A percentile compares a stretch with the other conserved stretches of the same genome.
phyloP scores from a whole-genome alignment of 1,140 invertebrate species.

The Drosophila tsacasi region DNA sequence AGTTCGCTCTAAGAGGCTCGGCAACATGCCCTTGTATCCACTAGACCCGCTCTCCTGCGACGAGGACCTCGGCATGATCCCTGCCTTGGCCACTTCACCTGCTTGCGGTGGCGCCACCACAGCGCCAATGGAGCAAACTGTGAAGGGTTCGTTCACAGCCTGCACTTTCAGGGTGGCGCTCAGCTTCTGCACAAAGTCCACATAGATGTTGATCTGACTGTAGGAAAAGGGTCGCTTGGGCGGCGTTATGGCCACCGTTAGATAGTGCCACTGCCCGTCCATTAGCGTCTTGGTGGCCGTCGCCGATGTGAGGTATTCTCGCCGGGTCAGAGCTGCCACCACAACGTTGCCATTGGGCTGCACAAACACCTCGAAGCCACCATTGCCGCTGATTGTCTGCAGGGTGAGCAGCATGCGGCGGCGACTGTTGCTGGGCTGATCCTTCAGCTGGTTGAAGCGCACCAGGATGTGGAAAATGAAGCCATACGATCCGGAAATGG shows the following conservation, averaged over 20 bases:
- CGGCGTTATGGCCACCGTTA: conserved; percentile 87
- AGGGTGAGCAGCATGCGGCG: conserved; percentile 86
- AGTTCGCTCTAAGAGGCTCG: conserved; percentile 81
- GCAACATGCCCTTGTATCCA: conserved; percentile 78
- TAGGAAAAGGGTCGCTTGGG: conserved; percentile 88
- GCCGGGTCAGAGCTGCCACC: conserved; percentile 87
- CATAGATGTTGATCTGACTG: conserved; percentile 88
- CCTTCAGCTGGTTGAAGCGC: conserved; percentile 85
- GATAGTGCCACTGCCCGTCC: conserved; percentile 88
- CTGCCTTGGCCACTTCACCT: conserved; percentile 39
- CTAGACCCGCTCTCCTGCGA: conserved; percentile 64
- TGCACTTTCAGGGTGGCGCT: conserved; percentile 87
- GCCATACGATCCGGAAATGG: conserved; percentile 86
- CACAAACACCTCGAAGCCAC: conserved; percentile 88
- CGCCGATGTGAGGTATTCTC: conserved; percentile 87
- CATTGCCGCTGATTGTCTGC: conserved; percentile 85
- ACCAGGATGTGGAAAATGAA: conserved; percentile 88
- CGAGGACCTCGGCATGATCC: conserved; percentile 58
- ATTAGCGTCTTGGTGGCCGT: conserved; percentile 86
- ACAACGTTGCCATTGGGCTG: conserved; percentile 87
- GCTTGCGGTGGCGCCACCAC: conserved; percentile 55
- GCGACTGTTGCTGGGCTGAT: conserved; percentile 36
- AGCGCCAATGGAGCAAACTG: conserved; percentile 86
- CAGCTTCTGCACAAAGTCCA: conserved; percentile 87
- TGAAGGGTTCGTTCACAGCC: conserved; percentile 87